Base-by-base conservation (phyloP, 2,113 vertebrate species). In the Sander lucioperca region DNA sequence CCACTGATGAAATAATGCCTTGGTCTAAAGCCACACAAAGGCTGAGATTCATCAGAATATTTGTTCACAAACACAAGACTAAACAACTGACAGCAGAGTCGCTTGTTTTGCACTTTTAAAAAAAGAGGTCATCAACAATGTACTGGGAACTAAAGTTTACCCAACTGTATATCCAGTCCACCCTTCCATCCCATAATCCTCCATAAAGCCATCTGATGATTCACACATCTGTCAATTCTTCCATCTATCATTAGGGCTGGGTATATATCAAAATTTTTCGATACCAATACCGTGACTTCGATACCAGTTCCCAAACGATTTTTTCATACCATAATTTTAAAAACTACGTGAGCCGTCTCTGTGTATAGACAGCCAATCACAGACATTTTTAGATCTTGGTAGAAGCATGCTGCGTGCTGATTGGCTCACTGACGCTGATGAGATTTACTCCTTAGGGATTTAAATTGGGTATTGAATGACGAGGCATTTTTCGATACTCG, bases 21-120 rank as follows among this genome's bases (percentile, higher is more conserved):
- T 43, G 11, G 74, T 59, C 61, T 30, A 0, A 75, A 80, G 84
- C 79, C 88, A 21, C 83, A 83, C 53, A 76, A 86, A 57, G 43
- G 65, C 68, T 51, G 71, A 63, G 56, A 62, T 11, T 71, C 4
- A n/a, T 59, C 50, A 58, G 36, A 78, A 19, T 39, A 39, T 77
- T 19, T 70, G 43, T 56, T 56, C 4, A 16, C 23, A 1, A 76
- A 57, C 57, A 69, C 23, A 19, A 78, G 69, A 73, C 74, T 61
- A 69, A 85, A 80, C 75, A 80, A 70, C 36, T 1, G 25, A 43
- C 3, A 4, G 21, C 27, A 30, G 59, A 30, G 47, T n/a, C 16
- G 25, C 65, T n/a, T 23, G 66, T n/a, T 63, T 33, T 56, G 48
- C 21, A 18, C 21, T 78, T 73, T 88, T 15, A 21, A 50, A 65